A percentile compares a stretch with the other conserved stretches of the same genome.
Evolutionary conservation across 1,140 invertebrate genomes (phyloP).

Genomic region (Hyles vespertilio): DNA sequence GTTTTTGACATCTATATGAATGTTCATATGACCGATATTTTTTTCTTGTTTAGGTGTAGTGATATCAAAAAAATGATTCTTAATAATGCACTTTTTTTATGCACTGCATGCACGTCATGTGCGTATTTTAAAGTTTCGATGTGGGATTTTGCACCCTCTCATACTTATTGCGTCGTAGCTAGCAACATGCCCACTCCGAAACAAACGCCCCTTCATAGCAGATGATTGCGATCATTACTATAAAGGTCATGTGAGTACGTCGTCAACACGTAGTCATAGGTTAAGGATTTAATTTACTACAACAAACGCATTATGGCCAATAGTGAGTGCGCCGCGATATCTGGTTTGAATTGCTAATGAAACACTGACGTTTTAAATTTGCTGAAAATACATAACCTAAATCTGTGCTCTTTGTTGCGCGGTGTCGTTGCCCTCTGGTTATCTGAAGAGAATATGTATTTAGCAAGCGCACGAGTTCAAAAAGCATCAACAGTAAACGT

Average conservation of each 20-base stretch:
- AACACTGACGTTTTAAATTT: constrained; percentile 37
- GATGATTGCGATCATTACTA: constrained; percentile 11
- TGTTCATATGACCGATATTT: no score
- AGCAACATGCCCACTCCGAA: no score
- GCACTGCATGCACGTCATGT: no score
- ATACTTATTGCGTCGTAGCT: no score
- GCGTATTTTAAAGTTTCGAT: no score
- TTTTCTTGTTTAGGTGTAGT: no score
- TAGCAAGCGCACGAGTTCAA: constrained; percentile 44
- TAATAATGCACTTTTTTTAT: no score
- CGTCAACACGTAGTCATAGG: constrained; percentile 6
- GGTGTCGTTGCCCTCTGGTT: constrained; percentile 52
- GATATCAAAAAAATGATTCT: no score
- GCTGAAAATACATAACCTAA: constrained; percentile 56
- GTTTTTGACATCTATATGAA: no score
- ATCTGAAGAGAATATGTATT: constrained; percentile 52
- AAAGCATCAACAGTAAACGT: constrained; percentile 43
- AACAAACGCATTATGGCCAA: neutral
- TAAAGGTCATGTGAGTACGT: constrained; percentile 1
- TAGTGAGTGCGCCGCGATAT: neutral
- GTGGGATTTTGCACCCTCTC: no score
- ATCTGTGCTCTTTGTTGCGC: constrained; percentile 53
- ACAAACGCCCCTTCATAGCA: no score
- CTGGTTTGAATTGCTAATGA: constrained; percentile 42
- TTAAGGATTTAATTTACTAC: constrained; percentile 9